These are phyloP conservation scores for Drosophila ambigua DNA, from an alignment of 1,140 invertebrate genomes.

Conservation along the genomic window DNA sequence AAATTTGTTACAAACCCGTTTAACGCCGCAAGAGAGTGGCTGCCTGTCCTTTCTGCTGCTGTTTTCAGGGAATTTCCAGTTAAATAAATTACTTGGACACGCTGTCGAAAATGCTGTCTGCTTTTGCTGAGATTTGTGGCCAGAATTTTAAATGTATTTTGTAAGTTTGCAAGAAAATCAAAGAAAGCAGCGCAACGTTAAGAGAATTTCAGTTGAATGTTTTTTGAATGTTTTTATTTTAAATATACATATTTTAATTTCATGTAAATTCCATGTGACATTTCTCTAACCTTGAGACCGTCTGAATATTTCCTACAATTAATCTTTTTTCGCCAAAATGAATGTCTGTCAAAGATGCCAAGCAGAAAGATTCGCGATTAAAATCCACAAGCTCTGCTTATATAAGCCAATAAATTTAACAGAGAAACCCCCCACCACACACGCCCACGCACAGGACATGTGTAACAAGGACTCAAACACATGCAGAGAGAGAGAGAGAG, in stretches of 20 bases:
- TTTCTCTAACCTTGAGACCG: no score
- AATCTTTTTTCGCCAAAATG: constrained; percentile 8
- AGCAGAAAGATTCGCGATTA: constrained; percentile 31
- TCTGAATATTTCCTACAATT: constrained; percentile 13
- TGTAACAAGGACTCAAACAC: constrained; percentile 14
- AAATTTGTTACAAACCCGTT: constrained; percentile 69
- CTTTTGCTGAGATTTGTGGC: no score
- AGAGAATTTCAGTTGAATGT: no score
- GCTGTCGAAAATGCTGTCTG: constrained; percentile 15
- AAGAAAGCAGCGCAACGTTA: no score
- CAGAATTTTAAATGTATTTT: no score
- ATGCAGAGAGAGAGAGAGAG: background rate
- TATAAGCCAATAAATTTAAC: constrained; percentile 28
- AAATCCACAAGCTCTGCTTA: constrained; percentile 13
- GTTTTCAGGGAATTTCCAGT: constrained; percentile 6
- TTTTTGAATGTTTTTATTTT: no score
- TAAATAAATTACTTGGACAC: constrained; percentile 20
- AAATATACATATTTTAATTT: no score
- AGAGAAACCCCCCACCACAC: background rate
- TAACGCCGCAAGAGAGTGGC: constrained; percentile 20
- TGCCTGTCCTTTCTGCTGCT: constrained; percentile 16
- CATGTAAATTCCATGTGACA: no score
- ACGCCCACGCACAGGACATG: constrained; percentile 12
- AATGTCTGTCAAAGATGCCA: constrained; percentile 20
- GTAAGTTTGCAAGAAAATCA: no score